Base-by-base conservation (phyloP, 2,113 vertebrate species). In the Ctenodactylus gundi region DNA sequence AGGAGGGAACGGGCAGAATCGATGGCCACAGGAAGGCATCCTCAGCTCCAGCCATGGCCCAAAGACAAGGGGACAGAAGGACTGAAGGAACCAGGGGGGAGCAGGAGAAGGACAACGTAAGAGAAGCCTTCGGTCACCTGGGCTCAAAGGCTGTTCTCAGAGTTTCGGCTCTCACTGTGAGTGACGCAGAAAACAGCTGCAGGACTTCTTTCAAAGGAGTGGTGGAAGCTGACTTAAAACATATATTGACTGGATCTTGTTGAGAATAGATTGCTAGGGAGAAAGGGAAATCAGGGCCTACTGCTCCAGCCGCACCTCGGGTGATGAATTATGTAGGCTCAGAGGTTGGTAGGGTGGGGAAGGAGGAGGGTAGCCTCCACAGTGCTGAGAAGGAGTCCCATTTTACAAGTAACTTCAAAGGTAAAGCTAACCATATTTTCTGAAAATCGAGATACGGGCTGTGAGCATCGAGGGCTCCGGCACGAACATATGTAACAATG, bases 101-200 rank as follows among this genome's bases (percentile, higher is more conserved):
- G 53, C 25, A 10, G 25, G 29, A 78, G 53, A 78, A 87, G 8
- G 15, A 44, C 17, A 51, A 68, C 36, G 36, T 27, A 39, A 2
- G 51, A 62, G 60, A 4, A 51, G 64, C 4, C 0, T 44, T 53
- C 1, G 27, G 46, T 67, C 60, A 18, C 44, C 25, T 55, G 25
- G 27, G 6, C 39, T 17, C 25, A 6, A 55, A 65, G 36, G 25
- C 27, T n/a, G 29, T 6, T 89, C n/a, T 58, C 36, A 41, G 81
- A 80, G n/a, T 36, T 89, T 92, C 39, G 68, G n/a, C 29, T 76
- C 93, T 60, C 51, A 76, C 70, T 57, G 85, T 46, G 12, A 84
- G 29, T n/a, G 57, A 81, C 41, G 15, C 23, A 11, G 15, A 57
- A 17, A 67, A 12, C 12, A 13, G 1, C 5, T 46, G 10, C 1